A percentile compares a stretch with the other conserved stretches of the same genome.
These are phyloP conservation scores for Carabus problematicus DNA, from an alignment of 2,888 invertebrate species.

Conservation along the genomic window DNA sequence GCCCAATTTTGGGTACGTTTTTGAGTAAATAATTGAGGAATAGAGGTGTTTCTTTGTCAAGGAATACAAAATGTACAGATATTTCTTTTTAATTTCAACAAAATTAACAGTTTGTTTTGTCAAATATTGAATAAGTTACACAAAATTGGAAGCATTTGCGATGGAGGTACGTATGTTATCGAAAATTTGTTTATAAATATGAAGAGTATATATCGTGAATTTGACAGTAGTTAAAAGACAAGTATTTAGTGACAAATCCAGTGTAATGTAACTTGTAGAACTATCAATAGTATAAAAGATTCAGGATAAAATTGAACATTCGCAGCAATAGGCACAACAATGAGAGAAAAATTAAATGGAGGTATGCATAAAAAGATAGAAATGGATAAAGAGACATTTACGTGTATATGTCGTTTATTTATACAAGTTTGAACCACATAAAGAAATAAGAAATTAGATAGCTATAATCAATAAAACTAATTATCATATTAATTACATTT, in stretches of 20 bases:
- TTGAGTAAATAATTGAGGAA: neutral
- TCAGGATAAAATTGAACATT: too few relatives aligned
- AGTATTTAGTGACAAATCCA: too few relatives aligned
- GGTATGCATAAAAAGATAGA: constrained; percentile 26
- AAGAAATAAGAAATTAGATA: constrained; percentile 36
- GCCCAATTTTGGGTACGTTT: neutral
- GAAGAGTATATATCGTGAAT: too few relatives aligned
- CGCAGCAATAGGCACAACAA: constrained; percentile 20
- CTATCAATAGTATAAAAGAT: neutral
- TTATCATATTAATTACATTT: constrained; percentile 38
- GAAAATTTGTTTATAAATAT: constrained; percentile 13
- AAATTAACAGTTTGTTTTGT: constrained; percentile 22
- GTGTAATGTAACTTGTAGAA: constrained; percentile 7
- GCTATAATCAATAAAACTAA: constrained; percentile 34
- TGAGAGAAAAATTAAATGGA: constrained; percentile 27
- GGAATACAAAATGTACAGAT: neutral
- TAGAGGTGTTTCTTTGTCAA: neutral
- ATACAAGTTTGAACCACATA: constrained; percentile 41
- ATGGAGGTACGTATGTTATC: neutral
- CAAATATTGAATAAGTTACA: constrained; percentile 7
- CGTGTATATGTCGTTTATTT: constrained; percentile 19
- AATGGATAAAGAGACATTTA: too few relatives aligned
- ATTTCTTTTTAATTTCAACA: constrained; percentile 29
- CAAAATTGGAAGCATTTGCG: constrained; percentile 19
- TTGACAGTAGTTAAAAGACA: neutral